A percentile compares a stretch with the other conserved stretches of the same genome.
These are phyloP conservation scores for Micronycteris hirsuta DNA, from an alignment of 2,113 vertebrate genomes.

Conservation along the genomic window DNA sequence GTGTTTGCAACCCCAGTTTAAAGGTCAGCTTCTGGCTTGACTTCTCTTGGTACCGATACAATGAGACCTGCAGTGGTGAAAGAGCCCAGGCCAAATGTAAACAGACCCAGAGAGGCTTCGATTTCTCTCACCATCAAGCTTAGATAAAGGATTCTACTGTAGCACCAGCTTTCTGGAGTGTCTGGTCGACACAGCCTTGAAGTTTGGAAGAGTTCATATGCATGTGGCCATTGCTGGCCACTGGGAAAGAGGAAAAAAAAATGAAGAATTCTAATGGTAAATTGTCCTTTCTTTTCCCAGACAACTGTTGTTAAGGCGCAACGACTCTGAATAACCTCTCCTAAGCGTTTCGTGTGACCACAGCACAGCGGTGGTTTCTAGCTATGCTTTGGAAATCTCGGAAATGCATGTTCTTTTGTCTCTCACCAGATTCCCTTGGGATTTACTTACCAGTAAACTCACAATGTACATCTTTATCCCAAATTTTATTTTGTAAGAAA, in stretches of 20 bases:
- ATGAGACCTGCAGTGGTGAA: neutral
- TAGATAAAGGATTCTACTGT: neutral
- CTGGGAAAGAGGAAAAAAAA: neutral
- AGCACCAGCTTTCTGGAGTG: neutral
- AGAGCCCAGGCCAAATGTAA: neutral
- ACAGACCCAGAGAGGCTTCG: neutral
- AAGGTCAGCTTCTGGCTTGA: neutral
- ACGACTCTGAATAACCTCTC: neutral
- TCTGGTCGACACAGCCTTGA: neutral
- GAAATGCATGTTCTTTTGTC: neutral
- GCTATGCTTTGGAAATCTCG: rapidly evolving
- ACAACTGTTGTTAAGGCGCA: neutral
- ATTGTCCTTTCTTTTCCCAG: neutral
- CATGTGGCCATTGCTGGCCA: neutral
- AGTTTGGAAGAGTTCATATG: neutral
- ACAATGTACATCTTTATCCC: neutral
- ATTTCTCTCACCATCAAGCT: neutral
- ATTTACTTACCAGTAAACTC: neutral
- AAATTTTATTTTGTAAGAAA: neutral
- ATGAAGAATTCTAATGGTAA: neutral
- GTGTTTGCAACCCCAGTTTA: neutral
- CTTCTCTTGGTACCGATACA: neutral
- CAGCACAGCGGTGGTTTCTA: too few species aligned
- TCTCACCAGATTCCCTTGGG: neutral
- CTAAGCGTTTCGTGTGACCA: neutral